Conservation (phyloP, 2,797 vertebrate species). For the Neoniphon sammara region DNA sequence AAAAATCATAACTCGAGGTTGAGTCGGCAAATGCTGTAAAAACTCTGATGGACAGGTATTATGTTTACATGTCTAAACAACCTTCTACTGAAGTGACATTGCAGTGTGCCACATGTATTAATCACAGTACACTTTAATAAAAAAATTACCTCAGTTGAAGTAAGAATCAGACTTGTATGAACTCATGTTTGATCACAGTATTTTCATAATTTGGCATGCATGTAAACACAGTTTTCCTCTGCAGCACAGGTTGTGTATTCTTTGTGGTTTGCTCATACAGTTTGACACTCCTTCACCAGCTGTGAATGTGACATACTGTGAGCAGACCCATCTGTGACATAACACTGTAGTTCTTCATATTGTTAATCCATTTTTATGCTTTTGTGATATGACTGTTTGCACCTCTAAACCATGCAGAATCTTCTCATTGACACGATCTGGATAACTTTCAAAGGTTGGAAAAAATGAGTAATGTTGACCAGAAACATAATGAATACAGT, state of each 20-base stretch:
- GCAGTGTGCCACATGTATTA: not conserved
- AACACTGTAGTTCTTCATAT: constrained; percentile 28
- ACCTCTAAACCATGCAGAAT: constrained; percentile 15
- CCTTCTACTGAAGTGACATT: not conserved
- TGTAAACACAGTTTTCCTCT: constrained; percentile 13
- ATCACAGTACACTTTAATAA: not conserved
- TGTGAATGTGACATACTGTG: constrained; percentile 22
- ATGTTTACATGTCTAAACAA: constrained; percentile 15
- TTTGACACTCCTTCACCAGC: not conserved
- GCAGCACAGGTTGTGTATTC: not conserved
- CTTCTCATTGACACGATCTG: constrained; percentile 27
- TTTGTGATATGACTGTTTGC: constrained; percentile 27
- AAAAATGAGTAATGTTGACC: constrained; percentile 43
- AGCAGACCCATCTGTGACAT: constrained; percentile 39
- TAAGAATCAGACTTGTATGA: too few relatives aligned
- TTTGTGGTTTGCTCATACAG: not conserved
- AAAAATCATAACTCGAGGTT: constrained; percentile 59
- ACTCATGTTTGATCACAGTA: too few relatives aligned
- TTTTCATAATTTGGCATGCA: too few relatives aligned
- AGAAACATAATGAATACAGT: constrained; percentile 43
- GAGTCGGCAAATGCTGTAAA: constrained; percentile 27
- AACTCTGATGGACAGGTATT: constrained; percentile 23
- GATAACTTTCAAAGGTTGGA: constrained; percentile 15
- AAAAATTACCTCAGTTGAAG: too few relatives aligned
- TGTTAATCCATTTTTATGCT: constrained; percentile 24